Percentiles rank a stretch among this genome's conserved stretches.
phyloP scores from a whole-genome alignment of 2,113 vertebrate genomes.

The Copsychus sechellarum region DNA sequence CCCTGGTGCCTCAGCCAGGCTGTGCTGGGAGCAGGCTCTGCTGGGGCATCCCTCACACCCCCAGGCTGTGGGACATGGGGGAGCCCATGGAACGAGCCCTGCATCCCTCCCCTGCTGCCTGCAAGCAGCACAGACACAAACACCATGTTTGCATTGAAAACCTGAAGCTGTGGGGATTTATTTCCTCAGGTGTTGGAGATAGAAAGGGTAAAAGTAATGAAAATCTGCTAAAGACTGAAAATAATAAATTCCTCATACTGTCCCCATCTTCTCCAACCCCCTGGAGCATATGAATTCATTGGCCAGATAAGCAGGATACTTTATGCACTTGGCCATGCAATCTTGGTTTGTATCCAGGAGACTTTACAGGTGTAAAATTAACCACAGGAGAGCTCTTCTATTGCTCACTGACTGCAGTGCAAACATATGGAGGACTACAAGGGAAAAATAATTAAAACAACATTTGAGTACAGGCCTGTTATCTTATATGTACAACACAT shows the following conservation, averaged over 20 bases:
- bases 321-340: conserved; percentile 24
- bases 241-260: conserved; percentile 35
- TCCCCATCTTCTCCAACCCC: background rate
- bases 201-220: conserved; percentile 29
- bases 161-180: background rate
- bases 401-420: conserved; percentile 66
- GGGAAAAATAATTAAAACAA: conserved; percentile 51
- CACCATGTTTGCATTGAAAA: background rate
- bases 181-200: background rate
- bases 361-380: conserved; percentile 67
- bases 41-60: background rate
- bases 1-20: background rate
- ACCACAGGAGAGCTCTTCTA: conserved; percentile 58
- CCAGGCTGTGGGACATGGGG: fast-evolving
- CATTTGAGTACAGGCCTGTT: conserved; percentile 23
- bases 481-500: background rate
- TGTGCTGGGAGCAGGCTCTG: background rate
- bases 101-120: background rate
- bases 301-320: conserved; percentile 47
- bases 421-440: conserved; percentile 65
- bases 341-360: conserved; percentile 49
- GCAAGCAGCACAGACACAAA: background rate
- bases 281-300: conserved; percentile 37
- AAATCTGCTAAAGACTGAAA: conserved; percentile 39
- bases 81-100: fast-evolving